Evolutionary conservation across 92 coral and sea anemone species (phyloP).

Genomic region (Isaurus tuberculatus): DNA sequence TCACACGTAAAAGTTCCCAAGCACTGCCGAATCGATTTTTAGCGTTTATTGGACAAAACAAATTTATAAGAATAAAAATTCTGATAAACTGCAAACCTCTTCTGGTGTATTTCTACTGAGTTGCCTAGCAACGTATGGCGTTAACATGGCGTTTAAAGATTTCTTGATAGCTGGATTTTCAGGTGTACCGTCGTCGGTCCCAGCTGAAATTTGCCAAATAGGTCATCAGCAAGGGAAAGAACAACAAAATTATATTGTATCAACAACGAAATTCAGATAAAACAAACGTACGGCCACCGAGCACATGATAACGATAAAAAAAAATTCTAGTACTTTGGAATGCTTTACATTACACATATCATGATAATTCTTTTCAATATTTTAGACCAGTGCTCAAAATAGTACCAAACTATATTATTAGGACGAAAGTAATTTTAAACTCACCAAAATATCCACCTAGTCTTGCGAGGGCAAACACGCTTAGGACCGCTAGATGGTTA

Average conservation of each 20-base stretch:
- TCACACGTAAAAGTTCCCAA: too few relatives aligned
- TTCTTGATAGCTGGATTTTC: conserved; percentile 98
- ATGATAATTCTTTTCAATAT: too few relatives aligned
- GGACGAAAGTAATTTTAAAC: not conserved
- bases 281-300: not conserved
- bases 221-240: not conserved
- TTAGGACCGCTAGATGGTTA: conserved; percentile 85
- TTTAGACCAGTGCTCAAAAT: too few relatives aligned
- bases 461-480: conserved; percentile 90
- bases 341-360: too few relatives aligned
- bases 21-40: too few relatives aligned
- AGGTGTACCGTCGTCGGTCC: conserved; percentile 86
- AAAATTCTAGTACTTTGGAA: too few relatives aligned
- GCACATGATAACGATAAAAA: not conserved
- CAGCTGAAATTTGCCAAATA: conserved; percentile 49
- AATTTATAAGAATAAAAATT: not conserved
- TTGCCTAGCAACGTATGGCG: conserved; percentile 95
- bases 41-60: not conserved
- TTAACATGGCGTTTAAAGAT: conserved; percentile 88
- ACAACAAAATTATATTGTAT: not conserved
- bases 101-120: conserved; percentile 83
- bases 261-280: not conserved
- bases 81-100: conserved; percentile 71
- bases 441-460: conserved; percentile 94
- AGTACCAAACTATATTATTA: not conserved